Evolutionary conservation across 2,113 vertebrate genomes (phyloP), one percentile per base, ranked within the genome.

Genomic region (Cathartes aura): DNA sequence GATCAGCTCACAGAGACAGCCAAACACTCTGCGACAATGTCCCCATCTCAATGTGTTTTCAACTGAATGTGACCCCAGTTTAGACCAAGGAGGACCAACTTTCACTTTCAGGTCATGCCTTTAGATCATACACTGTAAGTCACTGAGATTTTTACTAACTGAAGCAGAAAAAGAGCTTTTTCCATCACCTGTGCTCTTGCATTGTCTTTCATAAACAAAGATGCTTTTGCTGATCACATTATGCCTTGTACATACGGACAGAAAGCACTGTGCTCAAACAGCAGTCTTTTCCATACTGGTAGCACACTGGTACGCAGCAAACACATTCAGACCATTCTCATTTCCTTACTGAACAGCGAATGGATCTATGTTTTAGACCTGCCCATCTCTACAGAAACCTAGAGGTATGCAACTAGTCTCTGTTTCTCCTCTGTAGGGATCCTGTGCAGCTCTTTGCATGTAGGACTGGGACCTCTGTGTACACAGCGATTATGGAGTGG

Each of bases 401-500:
- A 48, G 32, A 87, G 34, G 8, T 27, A 32, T 18, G 14, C 55
- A 84, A 4, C 4, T 4, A 3, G 38, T 32, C 40, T 17, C 63
- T 62, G 14, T 2, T 50, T 47, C 11, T 67, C 10, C 34, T 79
- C 48, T 15, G 27, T 0, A 34, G 42, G 38, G n/a, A 34, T 48
- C 47, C 38, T 15, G 11, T 34, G 32, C 84, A 66, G 55, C 60
- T 70, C 50, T 60, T 38, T 47, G 16, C 18, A 3, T 1, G 14
- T 8, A 56, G 53, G 48, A 40, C 52, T 50, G 53, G 62, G 34
- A 87, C 55, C 56, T 83, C 55, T 45, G 29, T 16, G 24, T 6
- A 43, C 52, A 34, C 38, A 56, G 72, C 0, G 0, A 9, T 32
- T 68, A n/a, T 3, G 18, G 38, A 55, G 17, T 42, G 85, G 78